Evolutionary conservation across 2,113 vertebrate species (phyloP), one percentile per base, ranked within the genome.

Genomic region (Rafetus swinhoei): DNA sequence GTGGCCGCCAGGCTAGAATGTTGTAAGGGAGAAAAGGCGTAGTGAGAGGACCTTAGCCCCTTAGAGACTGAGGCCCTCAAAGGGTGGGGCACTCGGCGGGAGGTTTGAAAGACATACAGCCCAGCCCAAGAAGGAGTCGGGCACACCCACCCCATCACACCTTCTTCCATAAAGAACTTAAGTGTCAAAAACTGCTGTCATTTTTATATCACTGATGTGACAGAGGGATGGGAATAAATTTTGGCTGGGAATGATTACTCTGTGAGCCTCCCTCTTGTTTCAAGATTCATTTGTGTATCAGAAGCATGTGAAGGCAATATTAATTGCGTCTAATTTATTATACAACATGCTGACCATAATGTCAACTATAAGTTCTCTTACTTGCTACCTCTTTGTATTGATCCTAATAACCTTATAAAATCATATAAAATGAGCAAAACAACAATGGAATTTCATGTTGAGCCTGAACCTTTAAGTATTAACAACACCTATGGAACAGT

Each of bases 211-310:
- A 84, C 53, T 97, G 94, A 96, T 93, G 16, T n/a, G 96, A 97
- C 93, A 96, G 95, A 95, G 95, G 87, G 87, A 96, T 95, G 96
- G 97, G 97, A 95, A 88, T 35, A 57, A 93, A 96, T 93, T 96
- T 95, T 94, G 91, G 83, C 95, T 97, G 95, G 95, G 96, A 96
- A 90, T 95, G 93, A 96, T 97, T 96, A 96, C 93, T 93, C 93
- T 95, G 69, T 94, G 81, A 95, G 94, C 84, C 0, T 85, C 96
- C 95, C 95, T 95, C 93, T 86, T 89, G 96, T 93, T 97, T 96
- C 96, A 97, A 86, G 91, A 96, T 97, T 97, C 97, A 95, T 19
- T 88, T 87, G 79, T 79, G 60, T 74, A 96, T 90, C 93, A 92
- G 74, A 86, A 90, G 90, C 95, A 90, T 93, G 95, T 97, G 83